Evolutionary conservation across 2,888 invertebrate genomes (phyloP), one percentile per base, ranked within the genome.

Genomic region (Tortrix viridana): DNA sequence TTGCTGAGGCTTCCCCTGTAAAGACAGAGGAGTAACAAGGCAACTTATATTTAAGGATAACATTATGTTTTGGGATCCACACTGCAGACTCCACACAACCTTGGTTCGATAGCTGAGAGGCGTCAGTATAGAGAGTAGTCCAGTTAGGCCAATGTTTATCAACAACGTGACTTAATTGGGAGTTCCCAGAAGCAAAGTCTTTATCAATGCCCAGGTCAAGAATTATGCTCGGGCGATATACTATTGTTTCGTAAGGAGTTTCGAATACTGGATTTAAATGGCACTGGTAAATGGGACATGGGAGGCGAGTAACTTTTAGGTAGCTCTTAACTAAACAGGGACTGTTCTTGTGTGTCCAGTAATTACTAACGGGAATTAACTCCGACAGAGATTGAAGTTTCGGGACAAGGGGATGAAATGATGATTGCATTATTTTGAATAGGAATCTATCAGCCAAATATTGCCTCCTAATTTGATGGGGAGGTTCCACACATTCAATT

Each of bases 401-500:
- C 20, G 46, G 22, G 22, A 47, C 12, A 47, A 47, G 22, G n/a
- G 46, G 46, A 47, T 47, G 46, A 14, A 22, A 20, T 3, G 20
- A 19, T 20, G 20, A 47, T 16, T 47, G 46, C 20, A 47, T 47
- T 14, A 47, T 47, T 20, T 43, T 26, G 12, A 26, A 47, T 6
- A 47, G n/a, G 20, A 32, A 37, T 19, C 32, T 37, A 26, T 47
- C 19, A 14, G 9, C 26, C 12, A 46, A 12, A 46, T 47, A 46
- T 37, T 56, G 56, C 47, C 26, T 56, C 37, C 37, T 56, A 14
- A 56, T 12, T n/a, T 16, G 26, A 6, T 22, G 22, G n/a, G 43
- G 41, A 4, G 54, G 43, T 2, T 44, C 23, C 3, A 14, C 22
- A 44, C 22, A 43, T 43, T 22, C 54, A 43, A 43, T 43, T 43